Evolutionary conservation across 2,888 invertebrate genomes (phyloP).

Genomic region (Copidosoma aretas): DNA sequence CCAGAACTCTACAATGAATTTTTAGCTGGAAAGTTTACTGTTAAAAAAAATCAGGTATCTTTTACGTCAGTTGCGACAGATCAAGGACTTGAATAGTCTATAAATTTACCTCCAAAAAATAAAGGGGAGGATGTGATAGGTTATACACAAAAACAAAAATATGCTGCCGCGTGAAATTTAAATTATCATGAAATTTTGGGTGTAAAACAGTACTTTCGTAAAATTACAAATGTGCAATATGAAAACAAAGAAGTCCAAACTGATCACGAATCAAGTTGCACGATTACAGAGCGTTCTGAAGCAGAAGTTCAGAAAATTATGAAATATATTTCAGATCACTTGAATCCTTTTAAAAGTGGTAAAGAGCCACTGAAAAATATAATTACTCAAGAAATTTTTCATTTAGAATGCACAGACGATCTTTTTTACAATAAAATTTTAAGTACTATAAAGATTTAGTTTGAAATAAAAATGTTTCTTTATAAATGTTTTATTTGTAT

Average conservation of each 20-base stretch:
- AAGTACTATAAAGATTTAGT: no score
- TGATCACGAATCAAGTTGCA: conserved; percentile 10
- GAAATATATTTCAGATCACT: not conserved
- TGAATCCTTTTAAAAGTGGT: conserved; percentile 14
- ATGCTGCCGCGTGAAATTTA: conserved; percentile 12
- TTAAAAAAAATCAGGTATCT: conserved; percentile 2
- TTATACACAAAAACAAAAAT: conserved; percentile 16
- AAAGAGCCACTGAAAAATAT: conserved; percentile 10
- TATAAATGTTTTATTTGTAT: no score
- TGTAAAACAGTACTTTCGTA: conserved; percentile 2
- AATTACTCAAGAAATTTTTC: conserved; percentile 8
- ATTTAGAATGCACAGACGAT: not conserved
- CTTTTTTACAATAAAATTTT: no score
- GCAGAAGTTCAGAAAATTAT: conserved; percentile 14
- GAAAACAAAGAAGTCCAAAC: conserved; percentile 23
- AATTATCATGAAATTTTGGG: conserved; percentile 12
- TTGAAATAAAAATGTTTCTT: no score
- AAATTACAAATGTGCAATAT: conserved; percentile 5
- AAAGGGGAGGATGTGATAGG: conserved; percentile 25
- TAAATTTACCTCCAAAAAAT: conserved; percentile 26
- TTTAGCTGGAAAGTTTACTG: not conserved
- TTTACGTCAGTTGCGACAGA: conserved; percentile 28
- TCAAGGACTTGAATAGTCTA: conserved; percentile 31
- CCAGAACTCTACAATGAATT: not conserved
- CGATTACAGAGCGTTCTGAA: conserved; percentile 20